Evolutionary conservation across 2,888 invertebrate species (phyloP), one percentile per base, ranked within the genome.

Genomic region (Coelopa pilipes): DNA sequence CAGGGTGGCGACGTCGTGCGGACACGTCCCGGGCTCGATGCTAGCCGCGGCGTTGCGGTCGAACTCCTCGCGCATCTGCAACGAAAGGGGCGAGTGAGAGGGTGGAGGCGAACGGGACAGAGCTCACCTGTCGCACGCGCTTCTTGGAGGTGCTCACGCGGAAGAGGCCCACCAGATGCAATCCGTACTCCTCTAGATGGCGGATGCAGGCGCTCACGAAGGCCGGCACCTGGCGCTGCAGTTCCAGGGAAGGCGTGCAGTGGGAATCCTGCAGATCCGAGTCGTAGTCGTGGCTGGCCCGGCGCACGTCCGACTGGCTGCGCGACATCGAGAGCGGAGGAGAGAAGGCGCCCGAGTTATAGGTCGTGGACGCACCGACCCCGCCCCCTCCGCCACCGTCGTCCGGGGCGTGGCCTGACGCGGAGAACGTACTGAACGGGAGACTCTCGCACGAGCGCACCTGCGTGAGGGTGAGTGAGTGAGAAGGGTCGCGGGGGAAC

Each of bases 71-170:
- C 96, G 90, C 78, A 97, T 89, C 96, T 97, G 87, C 57, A 89
- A 21, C 19, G 19, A 21, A 21, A 57, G 2, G n/a, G 17, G 57
- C 5, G 15, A 4, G 34, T 34, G 34, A 34, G 34, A 34, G n/a
- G n/a, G n/a, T n/a, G n/a, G n/a, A n/a, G n/a, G n/a, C n/a, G n/a
- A n/a, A n/a, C 7, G 34, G 21, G 10, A 2, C 10, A 57, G 19
- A 62, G 76, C 86, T 83, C 81, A 96, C 95, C 92, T 97, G 96
- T 87, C 96, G 90, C 59, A 96, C 95, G 85, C 97, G 90, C 86
- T 96, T 97, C 87, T 95, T 96, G 5, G 97, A 96, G 50, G 96
- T 93, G 78, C 96, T 96, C 63, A 97, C 96, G 79, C 97, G 91
- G 88, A 98, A 98, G 75, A 98, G 92, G 1, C 98, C 98, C 19